Evolutionary conservation across 2,113 vertebrate species (phyloP), one percentile per base, ranked within the genome.

Genomic region (Jacana jacana): DNA sequence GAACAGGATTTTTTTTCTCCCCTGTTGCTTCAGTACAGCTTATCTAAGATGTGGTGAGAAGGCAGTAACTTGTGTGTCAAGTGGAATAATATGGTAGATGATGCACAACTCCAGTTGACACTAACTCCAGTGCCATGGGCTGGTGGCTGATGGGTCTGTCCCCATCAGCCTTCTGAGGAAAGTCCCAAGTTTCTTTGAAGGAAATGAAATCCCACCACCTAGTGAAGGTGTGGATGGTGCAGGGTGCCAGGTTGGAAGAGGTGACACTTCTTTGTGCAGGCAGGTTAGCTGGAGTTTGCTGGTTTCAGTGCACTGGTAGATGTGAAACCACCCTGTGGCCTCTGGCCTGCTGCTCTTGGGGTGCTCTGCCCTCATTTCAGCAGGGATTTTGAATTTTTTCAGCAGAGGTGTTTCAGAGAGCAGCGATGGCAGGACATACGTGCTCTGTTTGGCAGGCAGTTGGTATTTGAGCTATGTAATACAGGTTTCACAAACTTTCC

Each of bases 111-210:
- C 2, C 35, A 60, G 20, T 9, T n/a, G n/a, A n/a, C n/a, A n/a
- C n/a, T n/a, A 11, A 7, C 9, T 12, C 14, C 33, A 18, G 70
- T 12, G 39, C 4, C 1, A 2, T 0, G 2, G 19, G 28, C 25
- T 71, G 46, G 14, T 15, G 27, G 19, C 5, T 13, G 18, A 24
- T 31, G 20, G 5, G 10, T 18, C 54, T 18, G 13, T 48, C 46
- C 13, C 16, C 27, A 6, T 51, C 15, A 14, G 33, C 27, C 49
- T 48, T n/a, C 63, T 30, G 28, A 44, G 35, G 23, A 24, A 37
- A 30, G 33, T 18, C 28, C 1, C 35, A 15, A 24, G 17, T 22
- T 33, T 39, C 19, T 44, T 12, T 42, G 16, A 55, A 37, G 27
- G 27, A 44, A 15, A 7, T 6, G 54, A 57, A 27, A 48, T 22